Evolutionary conservation across 2,113 vertebrate genomes (phyloP), one percentile per base, ranked within the genome.

Genomic region (Lethenteron reissneri): DNA sequence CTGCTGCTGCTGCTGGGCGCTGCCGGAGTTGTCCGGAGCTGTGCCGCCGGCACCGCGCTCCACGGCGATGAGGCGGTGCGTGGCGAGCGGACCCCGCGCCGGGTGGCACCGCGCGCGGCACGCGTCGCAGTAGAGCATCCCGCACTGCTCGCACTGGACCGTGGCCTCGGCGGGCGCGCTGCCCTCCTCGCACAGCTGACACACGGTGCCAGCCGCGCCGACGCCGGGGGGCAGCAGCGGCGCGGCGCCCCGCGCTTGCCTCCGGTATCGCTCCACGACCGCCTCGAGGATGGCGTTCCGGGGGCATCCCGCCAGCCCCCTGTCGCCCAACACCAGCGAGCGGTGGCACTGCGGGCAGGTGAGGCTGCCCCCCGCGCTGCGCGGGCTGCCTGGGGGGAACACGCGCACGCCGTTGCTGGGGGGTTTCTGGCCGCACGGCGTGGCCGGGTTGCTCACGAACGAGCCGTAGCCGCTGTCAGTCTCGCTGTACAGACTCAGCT

Each of bases 391-490:
- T 70, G 84, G 80, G 1, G 91, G 91, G 68, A 95, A 83, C 57
- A 92, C 89, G 57, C 91, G 83, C 58, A 92, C 86, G 4, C 92
- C 92, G 76, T 88, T 95, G 64, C n/a, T 9, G 11, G 64, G 15
- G 1, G 90, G 90, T 2, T 88, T 92, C 78, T 91, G 92, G 70
- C 90, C 85, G 80, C 88, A 91, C 58, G 90, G 89, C 0, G 90
- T 88, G 72, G 57, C 57, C 19, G 72, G 72, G 21, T 57, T 70
- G 57, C 72, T 58, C 19, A 70, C 70, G 83, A 88, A 95, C 70
- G 92, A 96, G 58, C 92, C 92, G 75, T 95, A 95, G 15, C 92
- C 92, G 81, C 92, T 96, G 84, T 96, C 92, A 57, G 90, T 88
- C 82, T 96, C 92, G 76, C 90, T 92, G 80, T 91, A 84, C 78